A percentile compares a stretch with the other conserved stretches of the same genome.
Conservation (phyloP, 2,888 invertebrate genomes). For the Dynastes maya region DNA sequence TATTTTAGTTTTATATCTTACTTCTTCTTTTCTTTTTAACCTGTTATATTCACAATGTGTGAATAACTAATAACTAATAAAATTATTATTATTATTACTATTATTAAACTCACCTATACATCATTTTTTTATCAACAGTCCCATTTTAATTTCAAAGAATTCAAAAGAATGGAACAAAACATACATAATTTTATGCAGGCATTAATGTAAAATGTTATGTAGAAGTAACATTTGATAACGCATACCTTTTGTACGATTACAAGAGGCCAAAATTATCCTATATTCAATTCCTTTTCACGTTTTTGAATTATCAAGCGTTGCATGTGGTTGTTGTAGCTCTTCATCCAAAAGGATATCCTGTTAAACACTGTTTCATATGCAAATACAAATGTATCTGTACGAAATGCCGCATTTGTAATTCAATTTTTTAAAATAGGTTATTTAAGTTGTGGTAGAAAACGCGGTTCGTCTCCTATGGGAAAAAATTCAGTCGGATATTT, state of each 20-base stretch:
- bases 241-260: neutral
- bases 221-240: slow-evolving; percentile 21
- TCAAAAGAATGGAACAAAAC: neutral
- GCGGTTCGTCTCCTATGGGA: neutral
- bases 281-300: slow-evolving; percentile 47
- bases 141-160: slow-evolving; percentile 3
- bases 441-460: slow-evolving; percentile 34
- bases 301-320: slow-evolving; percentile 46
- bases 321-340: slow-evolving; percentile 31
- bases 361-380: slow-evolving; percentile 51
- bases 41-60: too few species aligned
- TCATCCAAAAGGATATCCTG: slow-evolving; percentile 45
- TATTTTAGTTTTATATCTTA: too few species aligned
- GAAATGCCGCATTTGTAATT: slow-evolving; percentile 48
- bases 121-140: neutral
- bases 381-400: slow-evolving; percentile 49
- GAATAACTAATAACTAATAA: too few species aligned
- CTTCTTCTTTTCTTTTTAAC: too few species aligned
- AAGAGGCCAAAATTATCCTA: slow-evolving; percentile 20
- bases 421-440: slow-evolving; percentile 50
- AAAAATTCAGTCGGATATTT: neutral
- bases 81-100: too few species aligned
- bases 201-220: neutral
- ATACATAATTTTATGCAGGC: slow-evolving; percentile 1
- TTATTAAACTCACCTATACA: neutral